Percentiles rank a stretch among this genome's conserved stretches.
These are phyloP conservation scores for Drosophila niveifrons DNA, from an alignment of 2,888 invertebrate genomes.

Conservation along the genomic window DNA sequence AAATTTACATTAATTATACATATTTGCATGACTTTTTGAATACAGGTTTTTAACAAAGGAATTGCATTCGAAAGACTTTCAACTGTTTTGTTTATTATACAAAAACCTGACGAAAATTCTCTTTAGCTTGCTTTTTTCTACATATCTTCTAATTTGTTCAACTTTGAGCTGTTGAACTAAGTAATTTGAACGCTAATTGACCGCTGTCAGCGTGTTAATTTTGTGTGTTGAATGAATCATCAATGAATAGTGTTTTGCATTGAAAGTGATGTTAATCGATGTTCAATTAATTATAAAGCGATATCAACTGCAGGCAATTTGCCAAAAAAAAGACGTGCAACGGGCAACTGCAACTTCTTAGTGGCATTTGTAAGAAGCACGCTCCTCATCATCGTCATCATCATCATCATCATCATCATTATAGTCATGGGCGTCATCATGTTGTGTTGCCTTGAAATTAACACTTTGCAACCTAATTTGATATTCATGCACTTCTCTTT, in stretches of 20 bases:
- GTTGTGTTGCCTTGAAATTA: conserved; percentile 67
- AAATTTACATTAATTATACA: not conserved
- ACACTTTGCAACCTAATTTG: conserved; percentile 77
- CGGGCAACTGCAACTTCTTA: conserved; percentile 20
- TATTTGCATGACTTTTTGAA: not conserved
- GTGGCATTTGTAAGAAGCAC: conserved; percentile 27
- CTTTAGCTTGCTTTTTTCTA: not conserved
- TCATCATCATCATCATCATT: not conserved
- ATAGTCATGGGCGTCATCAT: conserved; percentile 1
- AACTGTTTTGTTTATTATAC: not conserved
- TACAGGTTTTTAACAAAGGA: conserved; percentile 10
- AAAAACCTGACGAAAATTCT: not conserved
- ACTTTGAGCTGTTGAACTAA: not conserved
- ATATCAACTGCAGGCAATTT: conserved; percentile 43
- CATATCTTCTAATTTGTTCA: conserved; percentile 3
- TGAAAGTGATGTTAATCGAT: conserved; percentile 58
- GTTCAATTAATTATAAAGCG: conserved; percentile 61
- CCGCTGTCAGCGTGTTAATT: conserved; percentile 52
- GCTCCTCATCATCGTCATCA: not conserved
- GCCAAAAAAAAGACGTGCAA: conserved; percentile 34
- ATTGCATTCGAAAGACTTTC: conserved; percentile 6
- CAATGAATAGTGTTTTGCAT: conserved; percentile 22
- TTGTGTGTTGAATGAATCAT: conserved; percentile 24
- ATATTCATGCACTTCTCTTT: conserved; percentile 76
- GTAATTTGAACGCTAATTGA: conserved; percentile 55